Conservation (phyloP, 2,797 vertebrate species). For the Manis javanica region DNA sequence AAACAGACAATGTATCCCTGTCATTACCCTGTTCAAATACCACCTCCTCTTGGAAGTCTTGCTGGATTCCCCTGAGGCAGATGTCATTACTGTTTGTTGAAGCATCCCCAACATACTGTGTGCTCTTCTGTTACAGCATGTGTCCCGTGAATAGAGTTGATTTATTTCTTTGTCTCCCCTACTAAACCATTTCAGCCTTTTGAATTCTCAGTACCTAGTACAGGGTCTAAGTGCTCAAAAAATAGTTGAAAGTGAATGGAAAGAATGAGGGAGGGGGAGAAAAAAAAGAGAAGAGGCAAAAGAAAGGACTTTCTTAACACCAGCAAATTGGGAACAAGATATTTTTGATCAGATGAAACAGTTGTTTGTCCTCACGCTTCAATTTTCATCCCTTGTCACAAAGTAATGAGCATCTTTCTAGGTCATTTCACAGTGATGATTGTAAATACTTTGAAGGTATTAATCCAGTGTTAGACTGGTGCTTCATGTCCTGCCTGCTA, state of each 20-base stretch:
- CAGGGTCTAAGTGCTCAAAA: slow-evolving; percentile 20
- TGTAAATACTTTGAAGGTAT: slow-evolving; percentile 52
- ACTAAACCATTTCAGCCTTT: not conserved
- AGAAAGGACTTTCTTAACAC: not conserved
- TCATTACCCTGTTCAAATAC: not conserved
- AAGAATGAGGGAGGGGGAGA: not conserved
- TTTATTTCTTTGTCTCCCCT: not conserved
- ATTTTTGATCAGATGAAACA: not conserved
- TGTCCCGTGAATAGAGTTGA: not conserved
- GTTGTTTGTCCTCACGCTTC: not conserved
- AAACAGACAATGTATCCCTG: not conserved
- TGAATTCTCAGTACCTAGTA: not conserved
- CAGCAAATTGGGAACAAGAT: not conserved
- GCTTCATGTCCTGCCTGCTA: slow-evolving; percentile 68
- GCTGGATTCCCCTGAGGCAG: not conserved
- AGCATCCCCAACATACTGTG: not conserved
- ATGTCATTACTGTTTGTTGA: not conserved
- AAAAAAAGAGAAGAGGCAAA: not conserved
- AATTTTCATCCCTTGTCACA: slow-evolving; percentile 3
- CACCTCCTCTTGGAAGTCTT: not conserved
- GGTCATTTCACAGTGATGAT: not conserved
- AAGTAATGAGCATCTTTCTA: slow-evolving; percentile 47
- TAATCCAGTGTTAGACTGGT: slow-evolving; percentile 66
- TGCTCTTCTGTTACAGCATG: not conserved
- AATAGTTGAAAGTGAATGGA: not conserved